Base-by-base conservation (phyloP, 1,140 invertebrate species). In the Heliconius hermathena region DNA sequence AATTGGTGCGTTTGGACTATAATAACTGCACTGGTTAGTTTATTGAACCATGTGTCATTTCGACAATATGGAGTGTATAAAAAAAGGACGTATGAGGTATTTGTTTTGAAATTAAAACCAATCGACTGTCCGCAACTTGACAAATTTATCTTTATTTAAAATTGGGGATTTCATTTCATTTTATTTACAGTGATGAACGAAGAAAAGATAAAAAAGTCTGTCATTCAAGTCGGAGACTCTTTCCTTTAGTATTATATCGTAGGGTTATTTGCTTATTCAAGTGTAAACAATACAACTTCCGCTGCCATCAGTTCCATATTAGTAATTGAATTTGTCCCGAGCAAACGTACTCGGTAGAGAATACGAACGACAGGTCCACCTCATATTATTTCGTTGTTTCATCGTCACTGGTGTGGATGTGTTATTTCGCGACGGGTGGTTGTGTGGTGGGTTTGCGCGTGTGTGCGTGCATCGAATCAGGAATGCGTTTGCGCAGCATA, bases 401-500 rank as follows among this genome's bases (percentile, higher is more conserved):
- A 79, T 82, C 70, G 41, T 4, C 13, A 72, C 60, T 22, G 79
- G 81, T 85, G 79, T 84, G 78, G 73, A 76, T 78, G 82, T 77
- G 76, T 81, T 71, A 41, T 71, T 66, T 77, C 82, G 76, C 78
- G 76, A 77, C 79, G 57, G 78, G 80, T 74, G 73, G 78, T 78
- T n/a, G n/a, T n/a, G n/a, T n/a, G n/a, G n/a, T 80, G 79, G 79
- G 11, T 13, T 16, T 20, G 5, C 18, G 18, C 16, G 49, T 74
- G 26, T 72, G 80, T 82, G 80, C 75, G 85, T 84, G 80, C 78
- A 71, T 85, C 91, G 85, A 93, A 93, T 93, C 84, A 82, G 89
- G 90, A 92, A 93, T 93, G 88, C 84, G 87, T 89, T 88, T 87
- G 90, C 87, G 81, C 85, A 87, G 85, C 90, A 90, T 86, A 87